phyloP scores from a whole-genome alignment of 1,140 invertebrate genomes.

The Drosophila kikkawai region DNA sequence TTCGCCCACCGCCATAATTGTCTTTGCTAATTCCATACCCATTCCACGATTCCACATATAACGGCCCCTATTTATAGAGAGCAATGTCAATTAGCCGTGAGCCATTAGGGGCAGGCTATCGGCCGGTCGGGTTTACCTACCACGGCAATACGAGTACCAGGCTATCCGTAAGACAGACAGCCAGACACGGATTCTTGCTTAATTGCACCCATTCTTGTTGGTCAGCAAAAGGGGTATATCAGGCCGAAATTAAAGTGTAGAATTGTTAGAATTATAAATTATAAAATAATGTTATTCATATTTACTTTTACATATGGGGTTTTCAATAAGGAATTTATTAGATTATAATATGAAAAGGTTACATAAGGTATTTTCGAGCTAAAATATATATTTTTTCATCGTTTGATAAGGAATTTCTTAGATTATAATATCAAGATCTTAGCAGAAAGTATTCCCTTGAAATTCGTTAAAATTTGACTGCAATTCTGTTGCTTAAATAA shows the following conservation, averaged over 20 bases:
- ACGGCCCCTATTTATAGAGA: constrained; percentile 49
- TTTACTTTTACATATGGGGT: no score
- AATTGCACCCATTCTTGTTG: constrained; percentile 36
- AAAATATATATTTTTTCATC: background rate
- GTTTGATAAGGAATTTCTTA: background rate
- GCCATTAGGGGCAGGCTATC: constrained; percentile 54
- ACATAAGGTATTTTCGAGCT: no score
- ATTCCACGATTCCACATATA: constrained; percentile 4
- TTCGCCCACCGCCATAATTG: constrained; percentile 51
- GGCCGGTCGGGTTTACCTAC: constrained; percentile 29
- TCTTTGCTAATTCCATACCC: constrained; percentile 57
- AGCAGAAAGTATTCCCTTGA: background rate
- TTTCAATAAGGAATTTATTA: no score
- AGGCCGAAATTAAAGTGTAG: no score
- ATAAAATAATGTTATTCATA: no score
- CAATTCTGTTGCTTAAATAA: background rate
- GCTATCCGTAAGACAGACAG: constrained; percentile 14
- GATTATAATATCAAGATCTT: background rate
- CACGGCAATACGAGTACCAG: constrained; percentile 25
- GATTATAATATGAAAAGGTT: background rate
- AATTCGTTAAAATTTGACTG: background rate
- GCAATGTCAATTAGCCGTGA: constrained; percentile 72
- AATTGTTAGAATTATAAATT: no score
- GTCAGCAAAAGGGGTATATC: background rate
- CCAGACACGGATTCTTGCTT: constrained; percentile 60